Evolutionary conservation across 2,888 invertebrate genomes (phyloP).

Genomic region (Euzetes globulus): DNA sequence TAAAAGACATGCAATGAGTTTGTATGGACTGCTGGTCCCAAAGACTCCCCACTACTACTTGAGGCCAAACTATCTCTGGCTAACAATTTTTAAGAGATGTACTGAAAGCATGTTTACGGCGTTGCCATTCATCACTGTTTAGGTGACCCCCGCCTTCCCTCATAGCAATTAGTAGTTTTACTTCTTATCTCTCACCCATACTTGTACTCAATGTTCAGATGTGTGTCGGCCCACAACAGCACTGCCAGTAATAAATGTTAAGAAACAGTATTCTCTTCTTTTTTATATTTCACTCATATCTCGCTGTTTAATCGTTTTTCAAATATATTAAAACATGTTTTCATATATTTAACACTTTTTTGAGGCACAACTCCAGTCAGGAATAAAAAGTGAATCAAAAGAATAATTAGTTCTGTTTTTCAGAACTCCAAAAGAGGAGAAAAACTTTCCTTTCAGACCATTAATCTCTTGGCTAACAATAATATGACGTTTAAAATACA

Average conservation of each 20-base stretch:
- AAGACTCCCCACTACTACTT: neutral
- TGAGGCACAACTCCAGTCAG: neutral
- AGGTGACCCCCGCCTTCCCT: conserved; percentile 28
- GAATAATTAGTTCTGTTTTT: neutral
- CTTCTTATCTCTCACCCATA: conserved; percentile 26
- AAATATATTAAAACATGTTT: conserved; percentile 22
- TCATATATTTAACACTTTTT: conserved; percentile 25
- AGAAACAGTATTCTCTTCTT: neutral
- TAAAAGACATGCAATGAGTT: no score
- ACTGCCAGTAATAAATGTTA: neutral
- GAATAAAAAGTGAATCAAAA: neutral
- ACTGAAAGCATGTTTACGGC: conserved; percentile 28
- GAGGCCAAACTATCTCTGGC: conserved; percentile 16
- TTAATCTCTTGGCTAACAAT: conserved; percentile 9
- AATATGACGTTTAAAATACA: neutral
- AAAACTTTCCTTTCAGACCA: neutral
- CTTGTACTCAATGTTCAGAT: neutral
- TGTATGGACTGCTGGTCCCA: no score
- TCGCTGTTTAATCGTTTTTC: conserved; percentile 1
- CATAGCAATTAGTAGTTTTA: conserved; percentile 30
- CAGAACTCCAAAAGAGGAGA: neutral
- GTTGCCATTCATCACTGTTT: conserved; percentile 16
- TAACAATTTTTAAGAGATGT: neutral
- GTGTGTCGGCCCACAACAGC: conserved; percentile 20
- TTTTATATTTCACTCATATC: conserved; percentile 27